Evolutionary conservation across 2,888 invertebrate genomes (phyloP).

Genomic region (Drosophila antonietae): DNA sequence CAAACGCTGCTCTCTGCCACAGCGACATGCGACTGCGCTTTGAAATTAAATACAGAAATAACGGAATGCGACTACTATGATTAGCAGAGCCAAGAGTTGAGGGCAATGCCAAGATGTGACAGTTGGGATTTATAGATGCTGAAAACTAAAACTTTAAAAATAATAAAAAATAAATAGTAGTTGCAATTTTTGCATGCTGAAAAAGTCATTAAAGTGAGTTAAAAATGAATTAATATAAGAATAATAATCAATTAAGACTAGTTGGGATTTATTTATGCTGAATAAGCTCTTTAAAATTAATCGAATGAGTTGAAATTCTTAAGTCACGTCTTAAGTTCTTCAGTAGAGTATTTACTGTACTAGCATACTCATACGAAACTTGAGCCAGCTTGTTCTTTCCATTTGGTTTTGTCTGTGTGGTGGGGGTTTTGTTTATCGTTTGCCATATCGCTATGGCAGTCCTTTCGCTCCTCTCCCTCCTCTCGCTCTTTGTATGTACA

Average conservation of each 20-base stretch:
- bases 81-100: background rate
- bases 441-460: slow-evolving; percentile 9
- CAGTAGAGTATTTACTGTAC: slow-evolving; percentile 4
- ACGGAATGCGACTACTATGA: slow-evolving; percentile 5
- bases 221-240: no score
- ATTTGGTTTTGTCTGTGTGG: slow-evolving; percentile 5
- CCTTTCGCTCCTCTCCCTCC: background rate
- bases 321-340: background rate
- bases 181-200: no score
- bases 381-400: slow-evolving; percentile 1
- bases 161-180: no score
- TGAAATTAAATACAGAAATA: slow-evolving; percentile 67
- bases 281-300: background rate
- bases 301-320: background rate
- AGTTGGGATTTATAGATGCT: background rate
- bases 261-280: no score
- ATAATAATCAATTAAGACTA: no score
- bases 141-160: background rate
- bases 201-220: no score
- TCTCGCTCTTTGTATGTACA: slow-evolving; percentile 50
- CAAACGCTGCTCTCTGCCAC: background rate
- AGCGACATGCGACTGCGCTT: slow-evolving; percentile 25
- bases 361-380: background rate
- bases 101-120: background rate
- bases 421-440: slow-evolving; percentile 42